Percentiles rank a stretch among this genome's conserved stretches.
Conservation (phyloP, 2,113 vertebrate genomes). For the Phoenicopterus ruber region DNA sequence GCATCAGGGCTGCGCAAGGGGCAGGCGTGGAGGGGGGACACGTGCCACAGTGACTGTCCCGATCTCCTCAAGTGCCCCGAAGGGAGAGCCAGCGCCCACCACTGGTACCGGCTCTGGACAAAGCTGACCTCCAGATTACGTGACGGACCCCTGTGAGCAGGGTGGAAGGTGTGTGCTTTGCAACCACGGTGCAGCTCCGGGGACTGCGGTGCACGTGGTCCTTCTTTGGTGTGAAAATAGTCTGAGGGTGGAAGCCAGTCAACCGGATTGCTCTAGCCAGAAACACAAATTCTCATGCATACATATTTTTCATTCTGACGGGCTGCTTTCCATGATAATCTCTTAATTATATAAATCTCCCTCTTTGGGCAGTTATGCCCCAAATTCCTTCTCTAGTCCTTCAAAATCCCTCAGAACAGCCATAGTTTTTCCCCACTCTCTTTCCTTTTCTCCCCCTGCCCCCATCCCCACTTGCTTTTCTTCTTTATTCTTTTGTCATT, state of each 20-base stretch:
- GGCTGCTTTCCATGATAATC: neutral
- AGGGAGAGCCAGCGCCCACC: neutral
- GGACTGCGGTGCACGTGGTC: accelerated
- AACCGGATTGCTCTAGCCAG: neutral
- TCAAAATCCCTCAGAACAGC: neutral
- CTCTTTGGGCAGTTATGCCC: neutral
- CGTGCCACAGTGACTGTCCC: too few species aligned
- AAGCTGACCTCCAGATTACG: neutral
- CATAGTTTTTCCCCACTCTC: neutral
- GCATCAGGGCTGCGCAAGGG: accelerated
- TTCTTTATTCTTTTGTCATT: neutral
- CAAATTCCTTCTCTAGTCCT: neutral
- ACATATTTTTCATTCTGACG: neutral
- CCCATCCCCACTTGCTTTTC: neutral
- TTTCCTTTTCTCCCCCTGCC: neutral
- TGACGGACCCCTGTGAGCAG: too few species aligned
- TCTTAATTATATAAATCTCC: neutral
- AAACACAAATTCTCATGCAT: neutral
- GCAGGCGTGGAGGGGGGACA: accelerated
- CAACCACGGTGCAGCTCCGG: neutral
- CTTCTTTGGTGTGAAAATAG: neutral
- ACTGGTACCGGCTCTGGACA: neutral
- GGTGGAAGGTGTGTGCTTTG: accelerated
- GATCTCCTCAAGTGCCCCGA: neutral
- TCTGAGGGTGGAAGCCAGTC: neutral